These are phyloP conservation scores for Nycteola revayana DNA, from an alignment of 2,888 invertebrate genomes.

Conservation along the genomic window DNA sequence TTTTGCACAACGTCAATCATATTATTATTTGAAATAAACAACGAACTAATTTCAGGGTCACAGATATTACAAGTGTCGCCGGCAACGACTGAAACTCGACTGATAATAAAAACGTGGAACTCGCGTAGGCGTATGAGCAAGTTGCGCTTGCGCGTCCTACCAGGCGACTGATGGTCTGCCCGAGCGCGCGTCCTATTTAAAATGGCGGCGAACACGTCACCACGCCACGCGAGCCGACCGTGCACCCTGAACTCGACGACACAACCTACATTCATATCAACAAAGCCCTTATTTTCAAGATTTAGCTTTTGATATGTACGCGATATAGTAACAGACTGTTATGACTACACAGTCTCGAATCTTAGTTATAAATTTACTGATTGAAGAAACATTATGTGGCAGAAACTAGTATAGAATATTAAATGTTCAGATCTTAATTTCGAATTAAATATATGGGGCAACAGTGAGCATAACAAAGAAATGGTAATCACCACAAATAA, in stretches of 20 bases:
- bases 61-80: conserved; percentile 45
- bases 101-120: conserved; percentile 38
- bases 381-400: too few relatives aligned
- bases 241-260: conserved; percentile 68
- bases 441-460: too few relatives aligned
- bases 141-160: conserved; percentile 57
- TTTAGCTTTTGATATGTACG: conserved; percentile 10
- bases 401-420: too few relatives aligned
- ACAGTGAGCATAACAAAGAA: too few relatives aligned
- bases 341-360: too few relatives aligned
- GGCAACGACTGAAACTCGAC: conserved; percentile 48
- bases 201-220: conserved; percentile 74
- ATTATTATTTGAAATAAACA: conserved; percentile 35
- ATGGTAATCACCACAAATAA: too few relatives aligned
- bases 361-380: too few relatives aligned
- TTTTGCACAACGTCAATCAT: conserved; percentile 74
- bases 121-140: conserved; percentile 33
- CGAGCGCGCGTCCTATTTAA: conserved; percentile 76
- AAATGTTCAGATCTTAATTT: too few relatives aligned
- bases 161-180: conserved; percentile 85
- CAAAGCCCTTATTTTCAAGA: conserved; percentile 52
- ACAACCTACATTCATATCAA: conserved; percentile 58
- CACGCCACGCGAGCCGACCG: conserved; percentile 68
- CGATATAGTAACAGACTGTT: neutral
- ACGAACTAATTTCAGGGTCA: conserved; percentile 48